Conservation (phyloP, 2,888 invertebrate genomes). For the Sinopyrophorus schimmeli region DNA sequence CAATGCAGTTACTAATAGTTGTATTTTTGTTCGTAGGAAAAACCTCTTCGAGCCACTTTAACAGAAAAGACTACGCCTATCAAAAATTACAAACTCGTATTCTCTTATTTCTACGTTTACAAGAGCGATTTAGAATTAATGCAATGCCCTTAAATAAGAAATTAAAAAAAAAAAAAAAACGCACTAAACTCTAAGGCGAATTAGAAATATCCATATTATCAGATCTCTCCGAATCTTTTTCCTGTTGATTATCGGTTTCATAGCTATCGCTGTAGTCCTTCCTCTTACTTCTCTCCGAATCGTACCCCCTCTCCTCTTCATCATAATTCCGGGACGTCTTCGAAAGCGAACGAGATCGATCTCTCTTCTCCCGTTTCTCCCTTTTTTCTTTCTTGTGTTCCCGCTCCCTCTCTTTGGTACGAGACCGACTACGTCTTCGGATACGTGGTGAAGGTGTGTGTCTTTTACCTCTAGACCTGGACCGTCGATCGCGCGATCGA, state of each 20-base stretch:
- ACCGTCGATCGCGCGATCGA: conserved; percentile 52
- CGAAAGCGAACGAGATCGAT: conserved; percentile 44
- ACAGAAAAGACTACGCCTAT: too few relatives aligned
- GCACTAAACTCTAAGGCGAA: conserved; percentile 63
- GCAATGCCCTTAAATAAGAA: too few relatives aligned
- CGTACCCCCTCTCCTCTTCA: conserved; percentile 59
- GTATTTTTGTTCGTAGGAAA: too few relatives aligned
- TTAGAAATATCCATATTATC: conserved; percentile 83
- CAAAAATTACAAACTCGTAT: too few relatives aligned
- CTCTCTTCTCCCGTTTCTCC: conserved; percentile 47
- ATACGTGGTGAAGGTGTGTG: conserved; percentile 53
- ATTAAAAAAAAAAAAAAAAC: too few relatives aligned
- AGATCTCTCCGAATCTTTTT: conserved; percentile 63
- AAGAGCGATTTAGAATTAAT: too few relatives aligned
- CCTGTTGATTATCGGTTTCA: conserved; percentile 45
- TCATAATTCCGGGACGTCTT: conserved; percentile 59
- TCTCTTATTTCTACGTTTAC: too few relatives aligned
- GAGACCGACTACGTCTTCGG: conserved; percentile 45
- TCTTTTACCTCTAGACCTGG: conserved; percentile 54
- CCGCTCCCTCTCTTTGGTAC: conserved; percentile 52
- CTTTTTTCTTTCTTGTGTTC: conserved; percentile 40
- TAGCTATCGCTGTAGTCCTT: conserved; percentile 38
- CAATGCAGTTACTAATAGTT: too few relatives aligned
- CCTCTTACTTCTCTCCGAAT: conserved; percentile 48
- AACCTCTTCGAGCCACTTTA: too few relatives aligned